Base-by-base conservation (phyloP, 1,140 invertebrate species). In the Caerostris darwini region DNA sequence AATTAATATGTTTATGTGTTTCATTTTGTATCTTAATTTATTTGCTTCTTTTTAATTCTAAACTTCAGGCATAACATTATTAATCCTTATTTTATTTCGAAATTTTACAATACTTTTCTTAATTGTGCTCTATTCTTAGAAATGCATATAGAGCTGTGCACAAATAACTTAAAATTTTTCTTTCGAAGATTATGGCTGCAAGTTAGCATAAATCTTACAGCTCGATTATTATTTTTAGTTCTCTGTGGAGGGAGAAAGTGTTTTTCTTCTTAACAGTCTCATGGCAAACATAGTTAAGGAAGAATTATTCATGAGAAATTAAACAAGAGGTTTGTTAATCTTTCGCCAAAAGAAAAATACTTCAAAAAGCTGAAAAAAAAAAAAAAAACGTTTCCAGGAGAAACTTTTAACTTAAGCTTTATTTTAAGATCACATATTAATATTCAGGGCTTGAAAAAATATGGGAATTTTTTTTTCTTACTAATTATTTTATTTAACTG, bases 291-390 rank as follows among this genome's bases (percentile, higher is more conserved):
- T 77, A 56, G 34, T 77, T 57, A 90, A 90, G 64, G 8, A n/a
- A 14, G 67, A 90, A 90, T 90, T 90, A 90, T 90, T 90, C 88
- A 90, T 90, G 67, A 90, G 86, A 67, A 88, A 88, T 88, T 61
- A 88, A 88, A 58, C 59, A 88, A 54, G 82, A 85, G 54, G 34
- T 88, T 88, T 88, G 86, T 64, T 53, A 88, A 88, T 19, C 58
- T 88, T 53, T 14, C 19, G 50, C 54, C 14, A 57, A 85, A 85
- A 85, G 56, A 85, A 88, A 34, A 64, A 88, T 54, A 67, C 67
- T 88, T 67, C 17, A 88, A 61, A 88, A 64, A 50, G 6, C 2
- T n/a, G 12, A 58, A 19, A 57, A 85, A 85, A 85, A 85, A 19
- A 17, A n/a, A n/a, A n/a, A n/a, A n/a, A n/a, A n/a, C n/a, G n/a